Evolutionary conservation across 2,888 invertebrate genomes (phyloP).

Genomic region (Cheilosia impressa): DNA sequence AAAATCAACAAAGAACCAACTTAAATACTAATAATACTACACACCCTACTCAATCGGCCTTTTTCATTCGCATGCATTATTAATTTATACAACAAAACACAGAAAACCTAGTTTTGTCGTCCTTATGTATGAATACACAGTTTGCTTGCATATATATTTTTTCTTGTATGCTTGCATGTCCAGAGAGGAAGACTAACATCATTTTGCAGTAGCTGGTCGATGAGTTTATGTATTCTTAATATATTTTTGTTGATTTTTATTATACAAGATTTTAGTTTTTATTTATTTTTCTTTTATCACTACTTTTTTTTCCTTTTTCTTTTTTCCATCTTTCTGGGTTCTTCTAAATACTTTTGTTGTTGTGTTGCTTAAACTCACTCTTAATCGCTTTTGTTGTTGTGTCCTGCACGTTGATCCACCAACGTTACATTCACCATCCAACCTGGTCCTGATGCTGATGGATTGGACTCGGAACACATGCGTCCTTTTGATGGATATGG

Average conservation of each 20-base stretch:
- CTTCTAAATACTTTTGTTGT: constrained; percentile 52
- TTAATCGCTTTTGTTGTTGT: constrained; percentile 61
- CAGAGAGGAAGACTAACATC: constrained; percentile 29
- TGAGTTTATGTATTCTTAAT: constrained; percentile 22
- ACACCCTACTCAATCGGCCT: not conserved
- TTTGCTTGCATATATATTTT: constrained; percentile 6
- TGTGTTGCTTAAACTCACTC: constrained; percentile 49
- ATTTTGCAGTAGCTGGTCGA: constrained; percentile 5
- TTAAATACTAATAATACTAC: constrained; percentile 33
- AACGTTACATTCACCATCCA: constrained; percentile 32
- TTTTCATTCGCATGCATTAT: constrained; percentile 27
- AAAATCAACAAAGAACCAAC: constrained; percentile 44
- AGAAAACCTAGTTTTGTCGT: constrained; percentile 41
- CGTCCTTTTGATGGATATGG: constrained; percentile 14
- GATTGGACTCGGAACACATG: constrained; percentile 42
- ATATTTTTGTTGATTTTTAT: constrained; percentile 31
- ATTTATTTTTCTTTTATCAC: constrained; percentile 29
- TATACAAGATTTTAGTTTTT: constrained; percentile 31
- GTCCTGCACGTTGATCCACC: constrained; percentile 40
- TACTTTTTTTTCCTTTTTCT: constrained; percentile 16
- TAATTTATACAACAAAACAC: constrained; percentile 26
- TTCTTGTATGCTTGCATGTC: constrained; percentile 11
- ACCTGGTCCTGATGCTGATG: constrained; percentile 57
- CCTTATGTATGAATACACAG: not conserved
- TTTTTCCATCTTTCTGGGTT: constrained; percentile 52